Evolutionary conservation across 2,888 invertebrate species (phyloP).

Genomic region (Dynastes tityus): DNA sequence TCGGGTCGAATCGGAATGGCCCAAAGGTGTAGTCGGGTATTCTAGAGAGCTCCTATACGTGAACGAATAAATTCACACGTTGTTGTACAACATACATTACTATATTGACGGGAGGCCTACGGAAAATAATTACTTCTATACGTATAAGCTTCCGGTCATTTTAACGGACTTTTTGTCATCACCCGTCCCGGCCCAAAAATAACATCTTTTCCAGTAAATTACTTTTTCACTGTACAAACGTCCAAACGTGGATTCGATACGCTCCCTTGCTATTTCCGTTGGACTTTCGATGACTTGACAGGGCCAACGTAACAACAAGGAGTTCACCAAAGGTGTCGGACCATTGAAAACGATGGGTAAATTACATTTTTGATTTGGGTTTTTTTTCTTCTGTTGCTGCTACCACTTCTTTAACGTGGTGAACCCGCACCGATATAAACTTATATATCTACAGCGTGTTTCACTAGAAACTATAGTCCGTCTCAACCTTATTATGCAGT

Average conservation of each 20-base stretch:
- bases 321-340: conserved; percentile 57
- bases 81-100: neutral
- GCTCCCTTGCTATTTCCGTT: neutral
- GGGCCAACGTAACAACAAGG: conserved; percentile 47
- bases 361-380: conserved; percentile 58
- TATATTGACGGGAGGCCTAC: conserved; percentile 4
- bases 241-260: conserved; percentile 43
- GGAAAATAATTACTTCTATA: conserved; percentile 62
- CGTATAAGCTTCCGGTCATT: conserved; percentile 62
- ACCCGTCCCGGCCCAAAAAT: conserved; percentile 59
- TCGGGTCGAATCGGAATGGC: too few relatives aligned
- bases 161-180: conserved; percentile 60
- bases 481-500: too few relatives aligned
- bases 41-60: neutral
- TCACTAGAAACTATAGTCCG: too few relatives aligned
- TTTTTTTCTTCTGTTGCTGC: conserved; percentile 55
- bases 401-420: neutral
- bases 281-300: neutral
- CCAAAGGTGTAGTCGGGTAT: too few relatives aligned
- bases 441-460: too few relatives aligned
- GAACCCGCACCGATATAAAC: too few relatives aligned
- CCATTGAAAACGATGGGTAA: conserved; percentile 56
- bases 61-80: conserved; percentile 15
- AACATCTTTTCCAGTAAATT: conserved; percentile 62
- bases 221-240: conserved; percentile 55